Evolutionary conservation across 1,140 invertebrate species (phyloP), one percentile per base, ranked within the genome.

Genomic region (Campoletis sonorensis): DNA sequence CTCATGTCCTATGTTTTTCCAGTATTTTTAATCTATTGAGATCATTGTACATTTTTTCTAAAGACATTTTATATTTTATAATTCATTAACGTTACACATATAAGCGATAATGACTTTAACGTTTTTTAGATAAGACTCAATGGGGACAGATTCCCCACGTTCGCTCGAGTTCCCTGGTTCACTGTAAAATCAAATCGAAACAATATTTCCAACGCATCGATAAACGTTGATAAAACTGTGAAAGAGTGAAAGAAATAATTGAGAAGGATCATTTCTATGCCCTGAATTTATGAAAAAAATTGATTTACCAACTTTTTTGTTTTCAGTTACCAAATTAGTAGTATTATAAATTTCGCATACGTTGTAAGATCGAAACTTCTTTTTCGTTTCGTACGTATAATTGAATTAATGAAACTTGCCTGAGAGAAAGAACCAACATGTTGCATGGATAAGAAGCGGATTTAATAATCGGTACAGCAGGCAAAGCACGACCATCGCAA

Each of bases 51-150:
- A 54, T 49, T 75, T 13, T n/a, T 49, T 45, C 3, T 73, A 26
- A 58, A 51, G n/a, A 51, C 16, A 18, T 33, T 80, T 75, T 80
- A 75, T 40, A 37, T 61, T 30, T 81, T 40, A 77, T 67, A 83
- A 30, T 82, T 86, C 85, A 71, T 85, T 54, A 49, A 86, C 45
- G 40, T 85, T 71, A 83, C 84, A 86, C 79, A 86, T 82, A 15
- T 86, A 86, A n/a, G 85, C 79, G 64, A 86, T 84, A 13, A 79
- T 13, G n/a, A 86, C 16, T 81, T 86, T 86, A 23, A 84, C 70
- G 4, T 81, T 81, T 40, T 84, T 77, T 1, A 85, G 73, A 40
- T 84, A 85, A 78, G 75, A 79, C 15, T 27, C 18, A 27, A 81
- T 45, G 2, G 83, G 83, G 70, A 85, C 84, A 18, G 84, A 86